phyloP scores from a whole-genome alignment of 2,797 vertebrate species.

The Enteromius paludinosus region DNA sequence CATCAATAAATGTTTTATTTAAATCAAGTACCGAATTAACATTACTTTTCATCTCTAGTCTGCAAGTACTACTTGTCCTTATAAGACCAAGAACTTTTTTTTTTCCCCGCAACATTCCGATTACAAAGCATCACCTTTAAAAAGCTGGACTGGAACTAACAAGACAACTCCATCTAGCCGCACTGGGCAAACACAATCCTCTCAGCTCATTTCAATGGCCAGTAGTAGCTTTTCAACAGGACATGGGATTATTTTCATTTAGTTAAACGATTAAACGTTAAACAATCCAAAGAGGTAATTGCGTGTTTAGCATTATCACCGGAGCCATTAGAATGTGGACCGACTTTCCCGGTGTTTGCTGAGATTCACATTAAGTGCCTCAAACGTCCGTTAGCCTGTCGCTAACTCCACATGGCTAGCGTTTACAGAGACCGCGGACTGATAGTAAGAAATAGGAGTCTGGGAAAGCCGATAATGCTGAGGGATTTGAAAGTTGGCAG shows the following conservation, averaged over 20 bases:
- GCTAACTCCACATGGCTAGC: slow-evolving; percentile 17
- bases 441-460: slow-evolving; percentile 29
- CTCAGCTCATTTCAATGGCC: slow-evolving; percentile 65
- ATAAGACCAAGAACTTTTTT: neutral
- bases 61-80: neutral
- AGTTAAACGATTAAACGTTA: slow-evolving; percentile 76
- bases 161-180: slow-evolving; percentile 48
- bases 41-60: neutral
- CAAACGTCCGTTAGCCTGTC: slow-evolving; percentile 17
- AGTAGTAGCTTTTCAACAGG: slow-evolving; percentile 65
- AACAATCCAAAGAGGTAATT: slow-evolving; percentile 70
- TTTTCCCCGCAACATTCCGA: neutral
- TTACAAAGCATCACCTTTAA: neutral
- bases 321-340: slow-evolving; percentile 66
- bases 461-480: slow-evolving; percentile 57
- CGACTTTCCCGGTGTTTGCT: slow-evolving; percentile 31
- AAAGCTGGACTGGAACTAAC: slow-evolving; percentile 35
- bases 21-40: neutral
- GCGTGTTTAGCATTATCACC: slow-evolving; percentile 69
- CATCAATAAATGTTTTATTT: neutral
- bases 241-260: slow-evolving; percentile 71
- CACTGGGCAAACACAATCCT: slow-evolving; percentile 55
- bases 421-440: neutral
- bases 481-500: slow-evolving; percentile 46
- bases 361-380: slow-evolving; percentile 35